Base-by-base conservation (phyloP, 2,888 invertebrate species). In the Mythimna impura region DNA sequence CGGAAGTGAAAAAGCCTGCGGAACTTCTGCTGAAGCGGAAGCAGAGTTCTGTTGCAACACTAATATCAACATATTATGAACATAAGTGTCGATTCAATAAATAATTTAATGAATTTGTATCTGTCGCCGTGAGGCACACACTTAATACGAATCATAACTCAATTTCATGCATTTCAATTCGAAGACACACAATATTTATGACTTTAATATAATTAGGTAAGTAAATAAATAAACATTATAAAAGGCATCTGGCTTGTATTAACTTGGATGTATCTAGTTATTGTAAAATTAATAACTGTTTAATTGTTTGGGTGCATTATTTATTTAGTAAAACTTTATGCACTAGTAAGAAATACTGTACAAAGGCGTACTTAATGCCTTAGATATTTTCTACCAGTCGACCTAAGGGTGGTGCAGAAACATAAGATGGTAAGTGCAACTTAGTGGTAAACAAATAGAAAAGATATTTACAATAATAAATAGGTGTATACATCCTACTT, bases 21-120 rank as follows among this genome's bases (percentile, higher is more conserved):
- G 30, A 3, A 3, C 30, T 30, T 30, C 30, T 30, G 30, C 3
- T 2, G 30, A 30, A 30, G 30, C 30, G 30, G 30, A 30, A 30
- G 30, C 30, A 30, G 30, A 30, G 30, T 30, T 30, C 30, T 30
- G 3, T 30, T 30, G 30, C 30, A 30, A 30, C 30, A 30, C 30
- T 30, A 30, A 30, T 64, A 66, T 22, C 30, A 43, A 70, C 58
- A 36, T 40, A 50, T 60, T 63, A 50, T 47, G 47, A 47, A 58
- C 40, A 40, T 12, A 40, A 36, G 17, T 55, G 67, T 55, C 67
- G 54, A 81, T 65, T 64, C 30, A 76, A 64, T 69, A 70, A 76
- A 78, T 81, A 43, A 81, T 70, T 76, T 54, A 66, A 64, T 70
- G 54, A 60, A 66, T 66, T 54, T 58, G 40, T 66, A 43, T 66